phyloP scores from a whole-genome alignment of 2,888 invertebrate genomes.

The Dicycla oo region DNA sequence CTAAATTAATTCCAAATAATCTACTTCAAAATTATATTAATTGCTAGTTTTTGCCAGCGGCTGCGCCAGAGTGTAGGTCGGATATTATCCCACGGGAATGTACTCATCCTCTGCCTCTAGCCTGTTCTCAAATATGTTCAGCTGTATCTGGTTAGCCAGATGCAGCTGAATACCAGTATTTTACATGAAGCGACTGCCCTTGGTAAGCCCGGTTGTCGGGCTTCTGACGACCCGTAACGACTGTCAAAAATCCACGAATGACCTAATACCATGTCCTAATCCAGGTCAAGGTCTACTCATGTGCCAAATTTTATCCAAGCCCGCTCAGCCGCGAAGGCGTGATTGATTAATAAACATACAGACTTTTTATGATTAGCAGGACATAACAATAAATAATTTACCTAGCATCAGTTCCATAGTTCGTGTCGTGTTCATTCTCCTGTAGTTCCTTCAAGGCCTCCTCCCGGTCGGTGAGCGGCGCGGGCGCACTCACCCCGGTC shows the following conservation, averaged over 20 bases:
- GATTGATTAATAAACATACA: not conserved
- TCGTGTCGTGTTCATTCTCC: conserved; percentile 93
- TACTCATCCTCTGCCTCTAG: too few species aligned
- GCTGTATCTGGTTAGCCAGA: too few species aligned
- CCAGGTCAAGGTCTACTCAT: not conserved
- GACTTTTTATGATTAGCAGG: not conserved
- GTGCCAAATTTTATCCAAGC: not conserved
- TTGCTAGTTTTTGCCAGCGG: not conserved
- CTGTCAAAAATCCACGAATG: too few species aligned
- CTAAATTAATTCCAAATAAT: not conserved
- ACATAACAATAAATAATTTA: conserved; percentile 59
- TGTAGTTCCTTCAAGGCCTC: conserved; percentile 95
- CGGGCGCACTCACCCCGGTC: conserved; percentile 94
- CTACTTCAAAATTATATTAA: not conserved
- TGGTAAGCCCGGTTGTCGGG: too few species aligned
- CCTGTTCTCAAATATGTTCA: too few species aligned
- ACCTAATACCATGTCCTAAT: not conserved
- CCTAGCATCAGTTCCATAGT: conserved; percentile 94
- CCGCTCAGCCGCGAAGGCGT: not conserved
- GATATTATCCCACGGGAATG: not conserved
- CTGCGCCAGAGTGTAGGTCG: not conserved
- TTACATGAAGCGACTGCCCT: too few species aligned
- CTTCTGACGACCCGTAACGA: too few species aligned
- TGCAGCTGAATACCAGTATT: too few species aligned
- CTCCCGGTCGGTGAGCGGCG: conserved; percentile 96